Conservation (phyloP, 2,888 invertebrate genomes). For the Piscicola geometra region DNA sequence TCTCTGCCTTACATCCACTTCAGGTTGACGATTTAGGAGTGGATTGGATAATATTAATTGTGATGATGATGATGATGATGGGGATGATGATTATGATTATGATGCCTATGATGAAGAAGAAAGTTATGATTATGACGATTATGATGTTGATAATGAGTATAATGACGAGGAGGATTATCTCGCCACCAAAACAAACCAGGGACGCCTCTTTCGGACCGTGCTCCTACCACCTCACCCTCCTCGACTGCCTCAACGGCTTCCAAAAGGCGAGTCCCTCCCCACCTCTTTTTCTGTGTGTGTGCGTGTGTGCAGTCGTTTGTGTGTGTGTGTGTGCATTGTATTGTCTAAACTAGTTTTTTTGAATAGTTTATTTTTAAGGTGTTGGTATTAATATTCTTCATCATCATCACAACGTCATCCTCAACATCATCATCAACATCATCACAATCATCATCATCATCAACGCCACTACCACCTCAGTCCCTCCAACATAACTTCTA, state of each 20-base stretch:
- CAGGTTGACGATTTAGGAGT: no score
- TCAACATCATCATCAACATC: neutral
- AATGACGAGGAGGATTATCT: neutral
- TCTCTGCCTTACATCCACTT: neutral
- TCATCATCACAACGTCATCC: neutral
- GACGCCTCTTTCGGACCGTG: conserved; percentile 34
- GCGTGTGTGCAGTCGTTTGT: no score
- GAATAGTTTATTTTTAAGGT: no score
- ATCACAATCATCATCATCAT: neutral
- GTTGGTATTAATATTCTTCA: no score
- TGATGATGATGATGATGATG: neutral
- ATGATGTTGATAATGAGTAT: conserved; percentile 10
- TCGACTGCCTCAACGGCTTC: conserved; percentile 32
- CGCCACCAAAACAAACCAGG: conserved; percentile 5
- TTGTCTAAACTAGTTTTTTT: no score
- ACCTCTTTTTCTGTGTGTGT: no score
- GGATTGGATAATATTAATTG: no score
- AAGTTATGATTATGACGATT: no score
- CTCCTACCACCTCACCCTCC: conserved; percentile 27
- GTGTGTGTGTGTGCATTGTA: no score
- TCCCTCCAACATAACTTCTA: conserved; percentile 25
- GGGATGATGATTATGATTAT: no score
- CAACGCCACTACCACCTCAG: neutral
- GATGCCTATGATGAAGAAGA: no score
- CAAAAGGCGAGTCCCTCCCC: conserved; percentile 31